A percentile compares a stretch with the other conserved stretches of the same genome.
These are phyloP conservation scores for Cyclophora punctaria DNA, from an alignment of 2,888 invertebrate species.

Conservation along the genomic window DNA sequence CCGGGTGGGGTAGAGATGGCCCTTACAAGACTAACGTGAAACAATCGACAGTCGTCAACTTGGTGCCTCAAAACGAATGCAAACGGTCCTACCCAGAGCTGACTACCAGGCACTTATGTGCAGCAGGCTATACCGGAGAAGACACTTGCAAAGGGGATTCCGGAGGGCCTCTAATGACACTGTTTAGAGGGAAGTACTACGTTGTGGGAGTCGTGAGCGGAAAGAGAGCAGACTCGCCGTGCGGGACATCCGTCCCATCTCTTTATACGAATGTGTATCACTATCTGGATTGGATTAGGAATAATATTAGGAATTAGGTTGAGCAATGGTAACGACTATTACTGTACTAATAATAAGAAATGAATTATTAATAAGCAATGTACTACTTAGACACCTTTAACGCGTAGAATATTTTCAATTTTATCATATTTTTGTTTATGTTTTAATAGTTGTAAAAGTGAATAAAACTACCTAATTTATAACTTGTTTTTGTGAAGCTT, in stretches of 20 bases:
- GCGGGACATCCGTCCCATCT: constrained; percentile 58
- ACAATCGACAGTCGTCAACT: constrained; percentile 54
- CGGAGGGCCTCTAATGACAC: constrained; percentile 61
- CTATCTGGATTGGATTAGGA: constrained; percentile 52
- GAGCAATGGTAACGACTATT: too few species aligned
- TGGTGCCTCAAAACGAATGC: constrained; percentile 52
- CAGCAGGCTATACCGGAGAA: constrained; percentile 53
- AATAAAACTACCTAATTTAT: too few species aligned
- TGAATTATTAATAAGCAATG: neutral
- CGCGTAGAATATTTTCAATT: too few species aligned
- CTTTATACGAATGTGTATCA: constrained; percentile 60
- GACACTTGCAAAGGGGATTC: constrained; percentile 68
- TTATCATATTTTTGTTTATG: too few species aligned
- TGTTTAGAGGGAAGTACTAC: constrained; percentile 50
- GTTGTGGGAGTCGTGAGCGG: constrained; percentile 63
- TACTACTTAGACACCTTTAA: too few species aligned
- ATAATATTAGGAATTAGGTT: constrained; percentile 29
- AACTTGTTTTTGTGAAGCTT: too few species aligned
- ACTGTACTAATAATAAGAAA: neutral
- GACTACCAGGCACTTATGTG: constrained; percentile 50
- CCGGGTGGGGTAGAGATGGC: constrained; percentile 63
- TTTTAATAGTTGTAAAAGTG: too few species aligned
- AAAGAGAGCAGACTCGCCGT: constrained; percentile 54
- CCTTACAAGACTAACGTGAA: constrained; percentile 46
- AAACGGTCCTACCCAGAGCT: constrained; percentile 41